These are phyloP conservation scores for Porphyrio hochstetteri DNA, from an alignment of 2,113 vertebrate genomes.

Conservation along the genomic window DNA sequence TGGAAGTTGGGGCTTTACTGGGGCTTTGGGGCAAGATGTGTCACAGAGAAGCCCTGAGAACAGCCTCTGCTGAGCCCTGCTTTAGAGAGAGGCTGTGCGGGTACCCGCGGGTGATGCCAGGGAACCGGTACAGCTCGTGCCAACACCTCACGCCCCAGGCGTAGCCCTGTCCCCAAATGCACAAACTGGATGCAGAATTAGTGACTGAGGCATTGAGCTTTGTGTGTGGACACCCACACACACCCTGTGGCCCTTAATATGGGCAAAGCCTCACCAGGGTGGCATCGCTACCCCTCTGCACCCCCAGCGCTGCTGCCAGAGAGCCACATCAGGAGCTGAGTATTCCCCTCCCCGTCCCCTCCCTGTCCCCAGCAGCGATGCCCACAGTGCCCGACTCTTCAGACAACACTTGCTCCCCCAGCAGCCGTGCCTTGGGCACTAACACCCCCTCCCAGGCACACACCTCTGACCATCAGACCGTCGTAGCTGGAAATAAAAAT, in stretches of 20 bases:
- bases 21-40: not conserved
- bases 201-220: not conserved
- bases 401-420: not conserved
- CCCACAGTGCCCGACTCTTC: not conserved
- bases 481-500: slow-evolving; percentile 55
- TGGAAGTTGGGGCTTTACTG: not conserved
- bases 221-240: not conserved
- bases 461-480: not conserved
- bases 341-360: not conserved
- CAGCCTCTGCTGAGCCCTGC: not conserved
- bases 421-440: not conserved
- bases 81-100: not conserved
- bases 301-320: not conserved
- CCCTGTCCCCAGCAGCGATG: not conserved
- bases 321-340: not conserved
- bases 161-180: not conserved
- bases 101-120: not conserved
- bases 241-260: not conserved
- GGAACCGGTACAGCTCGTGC: not conserved
- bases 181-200: not conserved
- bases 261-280: not conserved
- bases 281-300: accelerated
- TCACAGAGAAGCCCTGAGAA: not conserved
- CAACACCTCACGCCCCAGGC: not conserved
- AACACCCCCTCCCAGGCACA: not conserved